phyloP scores from a whole-genome alignment of 2,113 vertebrate genomes.

The Scophthalmus maximus region DNA sequence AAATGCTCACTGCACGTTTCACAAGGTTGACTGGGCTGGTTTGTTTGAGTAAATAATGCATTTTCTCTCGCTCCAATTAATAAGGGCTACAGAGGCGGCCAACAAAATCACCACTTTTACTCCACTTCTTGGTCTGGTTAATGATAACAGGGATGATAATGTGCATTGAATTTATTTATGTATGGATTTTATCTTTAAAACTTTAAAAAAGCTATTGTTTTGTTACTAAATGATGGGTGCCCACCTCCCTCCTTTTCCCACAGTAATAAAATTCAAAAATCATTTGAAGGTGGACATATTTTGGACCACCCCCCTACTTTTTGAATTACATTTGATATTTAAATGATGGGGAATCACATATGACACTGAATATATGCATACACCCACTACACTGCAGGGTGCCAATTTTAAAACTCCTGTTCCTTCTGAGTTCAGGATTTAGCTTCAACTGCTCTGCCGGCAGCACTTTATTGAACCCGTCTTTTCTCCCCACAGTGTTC shows the following conservation, averaged over 20 bases:
- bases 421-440: not conserved
- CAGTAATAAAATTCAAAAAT: not conserved
- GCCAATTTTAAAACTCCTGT: not conserved
- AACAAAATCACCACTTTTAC: not conserved
- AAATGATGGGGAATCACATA: not conserved
- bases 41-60: conserved; percentile 36
- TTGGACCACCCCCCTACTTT: not conserved
- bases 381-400: conserved; percentile 2
- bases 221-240: not conserved
- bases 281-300: not conserved
- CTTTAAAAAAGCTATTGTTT: not conserved
- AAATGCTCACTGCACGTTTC: not conserved
- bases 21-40: conserved; percentile 10
- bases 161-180: not conserved
- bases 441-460: conserved; percentile 5
- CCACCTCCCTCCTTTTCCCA: not conserved
- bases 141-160: not conserved
- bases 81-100: not conserved
- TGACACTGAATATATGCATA: not conserved
- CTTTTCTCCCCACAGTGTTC: too few relatives aligned
- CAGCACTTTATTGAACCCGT: conserved; percentile 17
- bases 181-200: not conserved
- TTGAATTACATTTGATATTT: not conserved
- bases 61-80: conserved; percentile 61
- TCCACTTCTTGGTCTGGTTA: not conserved